These are phyloP conservation scores for Orgyia antiqua DNA, from an alignment of 2,888 invertebrate species.

Conservation along the genomic window DNA sequence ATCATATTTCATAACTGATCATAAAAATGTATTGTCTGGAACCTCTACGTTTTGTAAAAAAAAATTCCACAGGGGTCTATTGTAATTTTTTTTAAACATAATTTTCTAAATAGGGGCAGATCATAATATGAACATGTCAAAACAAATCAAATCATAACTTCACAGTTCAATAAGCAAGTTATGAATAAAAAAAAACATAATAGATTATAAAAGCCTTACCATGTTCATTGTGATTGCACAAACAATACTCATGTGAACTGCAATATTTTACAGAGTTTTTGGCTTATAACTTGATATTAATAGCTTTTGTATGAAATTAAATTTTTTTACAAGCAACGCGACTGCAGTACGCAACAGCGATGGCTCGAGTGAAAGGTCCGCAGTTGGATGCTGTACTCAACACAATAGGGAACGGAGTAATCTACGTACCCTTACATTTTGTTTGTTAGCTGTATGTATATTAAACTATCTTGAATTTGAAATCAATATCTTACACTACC, in stretches of 20 bases:
- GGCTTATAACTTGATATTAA: conserved; percentile 41
- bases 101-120: conserved; percentile 33
- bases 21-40: conserved; percentile 12
- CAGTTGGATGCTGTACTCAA: conserved; percentile 42
- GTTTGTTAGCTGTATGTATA: conserved; percentile 42
- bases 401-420: conserved; percentile 62
- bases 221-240: conserved; percentile 67
- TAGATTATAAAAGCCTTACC: conserved; percentile 64
- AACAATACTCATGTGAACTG: conserved; percentile 56
- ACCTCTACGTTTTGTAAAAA: conserved; percentile 1
- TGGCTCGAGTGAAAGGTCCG: conserved; percentile 59
- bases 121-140: conserved; percentile 66
- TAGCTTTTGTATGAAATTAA: conserved; percentile 39
- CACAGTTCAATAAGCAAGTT: conserved; percentile 59
- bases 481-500: conserved; percentile 56
- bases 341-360: conserved; percentile 55
- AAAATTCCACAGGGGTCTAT: conserved; percentile 4
- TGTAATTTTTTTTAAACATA: conserved; percentile 9
- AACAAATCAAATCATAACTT: conserved; percentile 76
- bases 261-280: conserved; percentile 52
- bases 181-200: conserved; percentile 44
- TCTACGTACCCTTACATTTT: conserved; percentile 43
- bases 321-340: conserved; percentile 45
- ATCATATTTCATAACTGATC: conserved; percentile 50
- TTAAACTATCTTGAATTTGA: conserved; percentile 54